Conservation (phyloP, 2,888 invertebrate species). For the Heteropelma amictum region DNA sequence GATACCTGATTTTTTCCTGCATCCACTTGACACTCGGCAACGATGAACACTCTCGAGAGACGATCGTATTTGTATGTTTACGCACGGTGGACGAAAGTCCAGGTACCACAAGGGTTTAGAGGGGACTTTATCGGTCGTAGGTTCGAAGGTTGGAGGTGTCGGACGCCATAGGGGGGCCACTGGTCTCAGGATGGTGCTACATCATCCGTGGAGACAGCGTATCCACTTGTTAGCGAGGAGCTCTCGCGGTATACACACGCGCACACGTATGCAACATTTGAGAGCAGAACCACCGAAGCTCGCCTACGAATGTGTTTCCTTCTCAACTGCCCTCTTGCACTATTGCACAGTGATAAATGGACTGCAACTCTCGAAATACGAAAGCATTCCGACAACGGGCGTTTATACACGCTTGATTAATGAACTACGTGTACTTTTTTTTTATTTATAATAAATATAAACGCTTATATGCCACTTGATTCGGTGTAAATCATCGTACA, state of each 20-base stretch:
- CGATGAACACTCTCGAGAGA: constrained; percentile 7
- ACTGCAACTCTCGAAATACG: constrained; percentile 76
- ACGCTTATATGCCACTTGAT: constrained; percentile 54
- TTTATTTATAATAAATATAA: too few species aligned
- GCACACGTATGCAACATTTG: constrained; percentile 18
- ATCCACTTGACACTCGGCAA: constrained; percentile 1
- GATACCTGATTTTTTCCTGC: constrained; percentile 6
- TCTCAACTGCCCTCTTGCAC: constrained; percentile 32
- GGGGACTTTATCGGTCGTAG: constrained; percentile 59
- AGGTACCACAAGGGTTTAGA: constrained; percentile 38
- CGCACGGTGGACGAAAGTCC: constrained; percentile 29
- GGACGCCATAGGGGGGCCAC: constrained; percentile 74
- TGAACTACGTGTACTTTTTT: constrained; percentile 73
- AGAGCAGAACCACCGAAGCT: constrained; percentile 67
- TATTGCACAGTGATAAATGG: constrained; percentile 72
- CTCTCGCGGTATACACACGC: constrained; percentile 60
- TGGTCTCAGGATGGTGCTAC: constrained; percentile 73
- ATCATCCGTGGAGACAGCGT: constrained; percentile 76
- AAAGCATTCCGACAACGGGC: constrained; percentile 75
- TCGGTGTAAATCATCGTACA: constrained; percentile 40
- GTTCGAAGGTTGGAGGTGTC: constrained; percentile 76
- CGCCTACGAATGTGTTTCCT: constrained; percentile 74
- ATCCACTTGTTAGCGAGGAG: constrained; percentile 76
- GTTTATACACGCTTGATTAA: constrained; percentile 71
- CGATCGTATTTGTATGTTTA: neutral